Evolutionary conservation across 2,797 vertebrate species (phyloP).

Genomic region (Botia kubotai): DNA sequence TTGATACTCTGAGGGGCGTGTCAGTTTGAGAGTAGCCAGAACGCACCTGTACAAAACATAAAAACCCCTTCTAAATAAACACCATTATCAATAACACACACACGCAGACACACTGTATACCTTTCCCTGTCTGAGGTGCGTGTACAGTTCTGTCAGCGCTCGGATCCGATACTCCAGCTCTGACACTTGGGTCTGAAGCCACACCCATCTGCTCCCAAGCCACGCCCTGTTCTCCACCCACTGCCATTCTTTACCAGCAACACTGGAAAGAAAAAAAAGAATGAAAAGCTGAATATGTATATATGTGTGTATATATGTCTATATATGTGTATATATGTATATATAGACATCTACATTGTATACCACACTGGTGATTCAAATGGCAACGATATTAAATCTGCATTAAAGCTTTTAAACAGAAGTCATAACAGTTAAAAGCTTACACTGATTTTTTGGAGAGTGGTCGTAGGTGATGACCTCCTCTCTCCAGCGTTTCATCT

Average conservation of each 20-base stretch:
- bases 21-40: constrained; percentile 45
- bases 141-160: constrained; percentile 72
- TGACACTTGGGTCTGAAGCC: constrained; percentile 74
- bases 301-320: background rate
- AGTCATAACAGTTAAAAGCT: constrained; percentile 9
- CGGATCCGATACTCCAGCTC: constrained; percentile 73
- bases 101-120: constrained; percentile 50
- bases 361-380: too few species aligned
- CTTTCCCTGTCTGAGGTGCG: constrained; percentile 71
- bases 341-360: too few species aligned
- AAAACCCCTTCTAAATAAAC: background rate
- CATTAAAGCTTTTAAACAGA: too few species aligned
- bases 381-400: too few species aligned
- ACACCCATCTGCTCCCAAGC: constrained; percentile 73
- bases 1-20: constrained; percentile 52
- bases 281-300: background rate
- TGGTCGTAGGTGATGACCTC: constrained; percentile 10
- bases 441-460: constrained; percentile 47
- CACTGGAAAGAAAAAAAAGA: constrained; percentile 39
- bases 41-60: constrained; percentile 43
- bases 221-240: constrained; percentile 69
- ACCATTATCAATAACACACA: background rate
- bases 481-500: constrained; percentile 2
- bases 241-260: constrained; percentile 59
- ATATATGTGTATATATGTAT: background rate